These are phyloP conservation scores for Leucozona laternaria DNA, from an alignment of 2,888 invertebrate genomes.

Conservation along the genomic window DNA sequence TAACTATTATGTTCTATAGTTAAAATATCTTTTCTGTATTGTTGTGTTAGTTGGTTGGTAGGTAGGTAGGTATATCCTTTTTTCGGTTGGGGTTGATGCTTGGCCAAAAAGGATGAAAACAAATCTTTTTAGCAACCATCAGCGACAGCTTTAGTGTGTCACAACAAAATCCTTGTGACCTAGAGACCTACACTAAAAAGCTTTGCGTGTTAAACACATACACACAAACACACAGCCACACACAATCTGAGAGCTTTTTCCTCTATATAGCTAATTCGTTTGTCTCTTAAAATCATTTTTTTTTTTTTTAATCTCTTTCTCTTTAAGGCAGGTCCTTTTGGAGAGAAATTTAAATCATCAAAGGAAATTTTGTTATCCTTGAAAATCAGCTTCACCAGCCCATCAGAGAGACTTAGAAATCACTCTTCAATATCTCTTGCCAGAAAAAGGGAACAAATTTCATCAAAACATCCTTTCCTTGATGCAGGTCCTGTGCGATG, in stretches of 20 bases:
- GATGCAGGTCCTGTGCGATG: conserved; percentile 70
- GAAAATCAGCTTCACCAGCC: conserved; percentile 35
- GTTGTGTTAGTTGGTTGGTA: conserved; percentile 2
- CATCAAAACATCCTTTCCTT: conserved; percentile 61
- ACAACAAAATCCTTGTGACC: conserved; percentile 67
- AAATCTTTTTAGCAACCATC: conserved; percentile 43
- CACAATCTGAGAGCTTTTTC: conserved; percentile 1
- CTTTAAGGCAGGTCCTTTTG: conserved; percentile 21
- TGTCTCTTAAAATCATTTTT: conserved; percentile 20
- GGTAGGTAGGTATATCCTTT: conserved; percentile 3
- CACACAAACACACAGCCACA: not conserved
- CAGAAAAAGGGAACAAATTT: conserved; percentile 35
- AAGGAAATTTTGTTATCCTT: conserved; percentile 61
- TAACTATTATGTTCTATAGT: conserved; percentile 36
- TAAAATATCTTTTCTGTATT: conserved; percentile 56
- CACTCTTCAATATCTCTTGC: conserved; percentile 36
- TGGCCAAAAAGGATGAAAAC: conserved; percentile 40
- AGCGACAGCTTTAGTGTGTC: conserved; percentile 62
- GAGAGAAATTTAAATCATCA: not conserved
- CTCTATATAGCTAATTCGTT: not conserved
- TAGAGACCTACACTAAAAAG: conserved; percentile 64
- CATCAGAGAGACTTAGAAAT: not conserved
- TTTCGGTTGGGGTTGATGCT: conserved; percentile 30
- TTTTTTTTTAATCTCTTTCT: conserved; percentile 10
- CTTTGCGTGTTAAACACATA: not conserved